phyloP scores from a whole-genome alignment of 1,140 invertebrate genomes.

The Yoshiicerus persimilis region DNA sequence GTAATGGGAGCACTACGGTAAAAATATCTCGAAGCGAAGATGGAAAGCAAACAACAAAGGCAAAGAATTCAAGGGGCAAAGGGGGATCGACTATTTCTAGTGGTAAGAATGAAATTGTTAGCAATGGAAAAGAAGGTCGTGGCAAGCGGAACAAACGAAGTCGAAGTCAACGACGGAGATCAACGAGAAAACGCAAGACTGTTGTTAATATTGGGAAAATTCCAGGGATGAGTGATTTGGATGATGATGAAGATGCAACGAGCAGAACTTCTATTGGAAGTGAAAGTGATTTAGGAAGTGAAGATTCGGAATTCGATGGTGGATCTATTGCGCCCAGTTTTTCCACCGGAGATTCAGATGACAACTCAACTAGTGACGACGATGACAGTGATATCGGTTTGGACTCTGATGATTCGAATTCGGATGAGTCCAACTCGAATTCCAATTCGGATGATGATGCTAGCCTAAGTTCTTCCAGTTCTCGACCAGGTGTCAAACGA shows the following conservation, averaged over 20 bases:
- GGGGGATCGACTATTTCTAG: neutral
- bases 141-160: neutral
- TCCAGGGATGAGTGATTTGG: neutral
- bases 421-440: conserved; percentile 1
- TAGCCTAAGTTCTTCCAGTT: conserved; percentile 34
- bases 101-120: neutral
- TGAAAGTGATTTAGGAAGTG: conserved; percentile 32
- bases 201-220: conserved; percentile 3
- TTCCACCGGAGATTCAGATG: conserved; percentile 8
- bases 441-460: conserved; percentile 29
- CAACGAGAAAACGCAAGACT: conserved; percentile 23
- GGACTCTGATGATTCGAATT: neutral
- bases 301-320: conserved; percentile 37
- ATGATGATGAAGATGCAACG: conserved; percentile 55
- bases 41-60: neutral
- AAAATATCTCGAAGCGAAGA: neutral
- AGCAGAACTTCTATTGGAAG: conserved; percentile 39
- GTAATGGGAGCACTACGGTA: neutral
- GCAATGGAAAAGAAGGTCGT: neutral
- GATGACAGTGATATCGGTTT: conserved; percentile 36
- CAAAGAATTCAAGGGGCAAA: neutral
- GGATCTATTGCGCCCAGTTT: conserved; percentile 16
- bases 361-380: conserved; percentile 47
- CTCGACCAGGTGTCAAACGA: conserved; percentile 1
- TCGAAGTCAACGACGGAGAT: neutral